Evolutionary conservation across 53 echinoderm and acorn worm genomes (phyloP).

Genomic region (Temnopleurus reevesii): DNA sequence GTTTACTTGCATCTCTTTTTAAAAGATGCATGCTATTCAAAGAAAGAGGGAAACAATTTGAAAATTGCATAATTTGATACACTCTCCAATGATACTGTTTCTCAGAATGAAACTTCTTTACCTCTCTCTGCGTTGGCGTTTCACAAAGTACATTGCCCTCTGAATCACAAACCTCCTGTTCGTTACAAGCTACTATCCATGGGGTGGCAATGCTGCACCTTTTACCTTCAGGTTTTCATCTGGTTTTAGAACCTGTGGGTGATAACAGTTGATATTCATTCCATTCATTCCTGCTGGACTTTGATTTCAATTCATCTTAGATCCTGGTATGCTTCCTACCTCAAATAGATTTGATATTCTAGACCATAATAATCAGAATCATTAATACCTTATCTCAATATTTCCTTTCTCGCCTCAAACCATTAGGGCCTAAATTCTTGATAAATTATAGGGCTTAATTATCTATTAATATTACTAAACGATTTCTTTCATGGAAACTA

Average conservation of each 20-base stretch:
- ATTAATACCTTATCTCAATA: too few relatives aligned
- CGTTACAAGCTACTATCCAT: not conserved
- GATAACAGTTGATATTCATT: not conserved
- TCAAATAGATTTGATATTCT: not conserved
- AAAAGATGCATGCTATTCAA: not conserved
- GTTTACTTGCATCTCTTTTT: not conserved
- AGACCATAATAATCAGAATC: not conserved
- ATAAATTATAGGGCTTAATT: too few relatives aligned
- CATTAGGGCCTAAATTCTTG: too few relatives aligned
- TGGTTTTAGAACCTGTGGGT: not conserved
- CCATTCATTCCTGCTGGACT: not conserved
- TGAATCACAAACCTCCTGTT: conserved; percentile 11
- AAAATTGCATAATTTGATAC: conserved; percentile 24
- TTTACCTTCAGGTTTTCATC: not conserved
- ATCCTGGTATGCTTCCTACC: not conserved
- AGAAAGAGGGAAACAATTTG: not conserved
- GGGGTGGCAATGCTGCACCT: not conserved
- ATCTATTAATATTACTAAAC: too few relatives aligned
- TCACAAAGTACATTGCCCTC: conserved; percentile 15
- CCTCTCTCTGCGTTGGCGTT: not conserved
- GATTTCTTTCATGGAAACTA: too few relatives aligned
- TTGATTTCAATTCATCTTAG: not conserved
- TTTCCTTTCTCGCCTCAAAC: too few relatives aligned
- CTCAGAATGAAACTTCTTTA: not conserved
- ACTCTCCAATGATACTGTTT: conserved; percentile 3